phyloP scores from a whole-genome alignment of 2,797 vertebrate genomes.

The Miichthys miiuy region DNA sequence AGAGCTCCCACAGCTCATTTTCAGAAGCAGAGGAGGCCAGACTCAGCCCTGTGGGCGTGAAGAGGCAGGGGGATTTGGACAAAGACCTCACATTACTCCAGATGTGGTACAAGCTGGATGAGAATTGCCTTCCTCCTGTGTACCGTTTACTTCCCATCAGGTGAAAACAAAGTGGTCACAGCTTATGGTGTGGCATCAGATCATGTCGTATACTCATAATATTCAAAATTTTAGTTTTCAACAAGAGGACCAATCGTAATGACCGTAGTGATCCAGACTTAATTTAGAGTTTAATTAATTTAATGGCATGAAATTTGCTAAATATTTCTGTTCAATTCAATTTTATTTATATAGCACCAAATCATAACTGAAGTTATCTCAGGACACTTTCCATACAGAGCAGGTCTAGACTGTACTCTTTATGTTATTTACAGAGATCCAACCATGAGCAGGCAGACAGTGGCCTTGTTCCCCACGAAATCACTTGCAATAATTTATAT shows the following conservation, averaged over 20 bases:
- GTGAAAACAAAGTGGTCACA: slow-evolving; percentile 52
- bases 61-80: slow-evolving; percentile 63
- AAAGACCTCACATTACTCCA: slow-evolving; percentile 73
- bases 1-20: slow-evolving; percentile 36
- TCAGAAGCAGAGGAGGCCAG: slow-evolving; percentile 50
- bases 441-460: no score
- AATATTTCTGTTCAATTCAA: no score
- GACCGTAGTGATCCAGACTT: no score
- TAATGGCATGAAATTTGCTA: background rate
- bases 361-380: no score
- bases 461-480: background rate
- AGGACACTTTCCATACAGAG: no score
- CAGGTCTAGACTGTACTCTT: no score
- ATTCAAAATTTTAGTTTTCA: no score
- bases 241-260: no score
- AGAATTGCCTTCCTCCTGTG: slow-evolving; percentile 74
- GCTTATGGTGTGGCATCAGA: background rate
- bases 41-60: slow-evolving; percentile 24
- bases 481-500: background rate
- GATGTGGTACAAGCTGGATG: slow-evolving; percentile 77
- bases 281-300: no score
- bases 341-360: no score
- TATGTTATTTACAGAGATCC: no score
- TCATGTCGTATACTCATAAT: background rate
- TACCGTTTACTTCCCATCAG: slow-evolving; percentile 76